Evolutionary conservation across 2,888 invertebrate genomes (phyloP).

Genomic region (Caenorhabditis macrosperma): DNA sequence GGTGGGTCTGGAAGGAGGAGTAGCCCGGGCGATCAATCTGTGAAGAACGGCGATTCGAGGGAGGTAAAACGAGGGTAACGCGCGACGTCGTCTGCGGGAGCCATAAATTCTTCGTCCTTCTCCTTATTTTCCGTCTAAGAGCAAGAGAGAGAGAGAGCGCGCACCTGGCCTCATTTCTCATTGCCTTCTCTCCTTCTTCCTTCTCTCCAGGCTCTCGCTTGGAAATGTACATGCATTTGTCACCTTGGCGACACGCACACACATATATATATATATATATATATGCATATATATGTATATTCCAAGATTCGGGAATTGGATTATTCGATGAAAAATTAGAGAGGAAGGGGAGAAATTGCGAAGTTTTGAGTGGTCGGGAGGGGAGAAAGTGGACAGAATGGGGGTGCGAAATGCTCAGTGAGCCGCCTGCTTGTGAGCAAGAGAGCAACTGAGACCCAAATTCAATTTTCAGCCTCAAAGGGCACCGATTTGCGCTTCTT

Average conservation of each 20-base stretch:
- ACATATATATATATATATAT: conserved; percentile 34
- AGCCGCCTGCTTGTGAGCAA: background rate
- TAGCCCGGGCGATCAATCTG: too few species aligned
- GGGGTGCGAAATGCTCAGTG: background rate
- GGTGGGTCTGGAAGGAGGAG: too few species aligned
- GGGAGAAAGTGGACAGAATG: conserved; percentile 10
- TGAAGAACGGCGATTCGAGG: background rate
- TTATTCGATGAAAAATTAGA: conserved; percentile 23
- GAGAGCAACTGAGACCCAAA: conserved; percentile 17
- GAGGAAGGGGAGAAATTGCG: conserved; percentile 10
- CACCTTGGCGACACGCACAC: conserved; percentile 42
- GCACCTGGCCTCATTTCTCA: conserved; percentile 32
- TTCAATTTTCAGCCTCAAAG: conserved; percentile 54
- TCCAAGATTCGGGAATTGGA: conserved; percentile 20
- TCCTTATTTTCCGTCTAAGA: background rate
- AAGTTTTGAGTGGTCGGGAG: background rate
- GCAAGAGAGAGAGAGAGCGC: background rate
- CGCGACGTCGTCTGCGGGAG: background rate
- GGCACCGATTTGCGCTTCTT: conserved; percentile 26
- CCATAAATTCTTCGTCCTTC: conserved; percentile 30
- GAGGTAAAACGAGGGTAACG: conserved; percentile 15
- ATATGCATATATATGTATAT: conserved; percentile 11
- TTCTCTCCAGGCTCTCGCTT: conserved; percentile 5
- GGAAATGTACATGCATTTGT: conserved; percentile 58
- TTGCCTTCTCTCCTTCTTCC: conserved; percentile 10